These are phyloP conservation scores for Caenorhabditis uteleia DNA, from an alignment of 2,888 invertebrate species.

Conservation along the genomic window DNA sequence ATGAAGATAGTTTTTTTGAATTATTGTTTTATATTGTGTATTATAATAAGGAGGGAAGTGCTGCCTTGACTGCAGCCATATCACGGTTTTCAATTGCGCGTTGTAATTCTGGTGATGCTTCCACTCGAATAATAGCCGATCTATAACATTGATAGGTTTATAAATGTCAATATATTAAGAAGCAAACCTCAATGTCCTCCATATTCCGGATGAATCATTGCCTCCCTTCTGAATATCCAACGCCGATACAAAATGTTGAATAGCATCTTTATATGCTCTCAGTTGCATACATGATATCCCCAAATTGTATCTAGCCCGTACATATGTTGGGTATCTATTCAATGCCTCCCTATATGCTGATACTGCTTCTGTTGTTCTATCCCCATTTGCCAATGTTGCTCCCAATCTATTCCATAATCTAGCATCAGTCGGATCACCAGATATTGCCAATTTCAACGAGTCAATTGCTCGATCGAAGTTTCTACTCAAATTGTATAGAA, in stretches of 20 bases:
- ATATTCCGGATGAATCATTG: conserved; percentile 57
- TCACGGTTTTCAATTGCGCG: conserved; percentile 52
- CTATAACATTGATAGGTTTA: conserved; percentile 22
- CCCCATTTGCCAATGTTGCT: conserved; percentile 94
- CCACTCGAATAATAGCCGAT: conserved; percentile 56
- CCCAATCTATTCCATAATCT: conserved; percentile 95
- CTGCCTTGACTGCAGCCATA: conserved; percentile 36
- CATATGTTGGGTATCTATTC: conserved; percentile 87
- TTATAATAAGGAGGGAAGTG: conserved; percentile 13
- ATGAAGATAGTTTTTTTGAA: too few species aligned
- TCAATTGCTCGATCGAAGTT: conserved; percentile 96
- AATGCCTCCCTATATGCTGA: conserved; percentile 82
- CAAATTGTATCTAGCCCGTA: conserved; percentile 93
- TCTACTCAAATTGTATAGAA: conserved; percentile 89
- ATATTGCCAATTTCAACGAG: conserved; percentile 89
- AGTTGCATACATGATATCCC: conserved; percentile 97
- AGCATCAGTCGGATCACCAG: conserved; percentile 80
- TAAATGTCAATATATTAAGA: background rate
- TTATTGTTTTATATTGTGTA: too few species aligned
- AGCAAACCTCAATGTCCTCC: conserved; percentile 45
- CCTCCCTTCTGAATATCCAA: conserved; percentile 86
- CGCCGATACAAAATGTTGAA: conserved; percentile 90
- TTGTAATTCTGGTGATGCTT: conserved; percentile 38
- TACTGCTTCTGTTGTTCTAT: conserved; percentile 91
- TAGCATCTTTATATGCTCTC: conserved; percentile 90